phyloP scores from a whole-genome alignment of 2,888 invertebrate genomes.

The Asteroscopus sphinx region DNA sequence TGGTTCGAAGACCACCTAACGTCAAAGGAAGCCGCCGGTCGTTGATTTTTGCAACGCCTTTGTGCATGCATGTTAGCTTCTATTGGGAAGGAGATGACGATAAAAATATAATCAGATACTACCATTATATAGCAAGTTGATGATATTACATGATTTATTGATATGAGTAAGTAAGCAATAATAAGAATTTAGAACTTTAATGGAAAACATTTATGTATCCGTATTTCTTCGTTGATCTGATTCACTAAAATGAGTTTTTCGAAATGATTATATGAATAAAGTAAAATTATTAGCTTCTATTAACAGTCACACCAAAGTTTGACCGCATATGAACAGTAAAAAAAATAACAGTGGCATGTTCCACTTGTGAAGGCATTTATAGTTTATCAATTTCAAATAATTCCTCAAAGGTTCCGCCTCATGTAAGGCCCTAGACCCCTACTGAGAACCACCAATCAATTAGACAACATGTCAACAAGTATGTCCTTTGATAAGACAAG shows the following conservation, averaged over 20 bases:
- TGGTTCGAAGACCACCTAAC: slow-evolving; percentile 83
- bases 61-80: slow-evolving; percentile 74
- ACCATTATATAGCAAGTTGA: slow-evolving; percentile 9
- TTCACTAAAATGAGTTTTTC: not conserved
- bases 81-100: slow-evolving; percentile 73
- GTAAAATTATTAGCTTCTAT: slow-evolving; percentile 39
- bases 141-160: not conserved
- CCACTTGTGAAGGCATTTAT: slow-evolving; percentile 85
- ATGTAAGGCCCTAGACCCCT: slow-evolving; percentile 84
- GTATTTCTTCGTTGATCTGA: not conserved
- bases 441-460: slow-evolving; percentile 88
- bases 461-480: slow-evolving; percentile 90
- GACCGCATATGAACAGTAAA: slow-evolving; percentile 68
- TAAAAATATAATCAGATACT: slow-evolving; percentile 32
- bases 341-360: slow-evolving; percentile 87
- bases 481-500: slow-evolving; percentile 85
- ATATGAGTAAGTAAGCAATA: not conserved
- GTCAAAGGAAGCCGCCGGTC: slow-evolving; percentile 85
- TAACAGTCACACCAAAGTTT: slow-evolving; percentile 58
- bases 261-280: slow-evolving; percentile 7
- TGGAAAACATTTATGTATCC: slow-evolving; percentile 1
- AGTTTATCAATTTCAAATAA: slow-evolving; percentile 88
- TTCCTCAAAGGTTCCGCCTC: slow-evolving; percentile 86
- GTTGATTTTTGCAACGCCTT: slow-evolving; percentile 85
- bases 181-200: not conserved